phyloP scores from a whole-genome alignment of 2,797 vertebrate species.

The Peromyscus melanophrys region DNA sequence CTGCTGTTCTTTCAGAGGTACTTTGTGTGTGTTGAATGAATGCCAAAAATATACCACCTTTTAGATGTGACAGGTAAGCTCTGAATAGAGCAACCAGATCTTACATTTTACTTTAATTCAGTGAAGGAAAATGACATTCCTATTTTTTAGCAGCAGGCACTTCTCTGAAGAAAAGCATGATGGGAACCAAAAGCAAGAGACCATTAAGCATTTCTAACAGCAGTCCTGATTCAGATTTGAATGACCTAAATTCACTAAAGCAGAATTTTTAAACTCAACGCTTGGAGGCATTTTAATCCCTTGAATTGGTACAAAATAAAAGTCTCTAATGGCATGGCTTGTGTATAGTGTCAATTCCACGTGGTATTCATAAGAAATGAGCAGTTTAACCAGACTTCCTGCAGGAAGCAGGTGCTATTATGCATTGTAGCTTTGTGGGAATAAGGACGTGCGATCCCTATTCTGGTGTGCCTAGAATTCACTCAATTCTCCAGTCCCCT shows the following conservation, averaged over 20 bases:
- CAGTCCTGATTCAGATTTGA: constrained; percentile 21
- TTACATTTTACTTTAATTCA: constrained; percentile 14
- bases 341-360: background rate
- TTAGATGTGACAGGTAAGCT: background rate
- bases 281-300: background rate
- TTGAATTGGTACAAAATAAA: constrained; percentile 49
- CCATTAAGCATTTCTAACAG: background rate
- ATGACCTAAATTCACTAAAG: constrained; percentile 46
- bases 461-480: background rate
- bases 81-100: constrained; percentile 24
- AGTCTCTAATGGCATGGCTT: background rate
- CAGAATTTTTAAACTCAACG: constrained; percentile 39
- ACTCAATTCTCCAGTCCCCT: background rate
- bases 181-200: constrained; percentile 41
- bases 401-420: background rate
- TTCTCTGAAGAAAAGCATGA: constrained; percentile 44
- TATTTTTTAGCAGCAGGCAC: background rate
- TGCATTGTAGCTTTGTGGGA: background rate
- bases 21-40: background rate
- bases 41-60: constrained; percentile 5
- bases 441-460: background rate
- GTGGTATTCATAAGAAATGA: background rate
- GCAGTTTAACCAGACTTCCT: background rate
- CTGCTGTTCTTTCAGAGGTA: background rate
- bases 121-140: constrained; percentile 51